These are phyloP conservation scores for Drosophila chauvacae DNA, from an alignment of 1,140 invertebrate species.

Conservation along the genomic window DNA sequence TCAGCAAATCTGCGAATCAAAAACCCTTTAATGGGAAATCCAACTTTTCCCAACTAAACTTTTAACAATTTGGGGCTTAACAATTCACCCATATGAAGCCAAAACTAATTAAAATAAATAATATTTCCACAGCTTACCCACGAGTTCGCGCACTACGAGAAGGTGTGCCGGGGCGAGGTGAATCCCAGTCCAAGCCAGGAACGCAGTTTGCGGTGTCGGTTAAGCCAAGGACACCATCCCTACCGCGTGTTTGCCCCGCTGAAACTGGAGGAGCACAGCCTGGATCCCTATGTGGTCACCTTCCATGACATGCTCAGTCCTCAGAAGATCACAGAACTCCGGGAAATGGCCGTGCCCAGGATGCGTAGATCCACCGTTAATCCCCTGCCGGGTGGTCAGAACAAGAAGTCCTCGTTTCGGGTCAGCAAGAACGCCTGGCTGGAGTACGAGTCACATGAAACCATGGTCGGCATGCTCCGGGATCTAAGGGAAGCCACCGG, in stretches of 20 bases:
- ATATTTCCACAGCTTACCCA: conserved; percentile 50
- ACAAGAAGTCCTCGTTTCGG: conserved; percentile 90
- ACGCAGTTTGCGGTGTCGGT: conserved; percentile 89
- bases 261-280: conserved; percentile 95
- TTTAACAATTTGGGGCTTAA: neutral
- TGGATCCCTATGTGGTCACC: conserved; percentile 93
- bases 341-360: conserved; percentile 92
- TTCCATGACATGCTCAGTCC: conserved; percentile 96
- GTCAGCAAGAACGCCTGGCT: conserved; percentile 99
- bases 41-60: neutral
- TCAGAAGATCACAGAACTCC: conserved; percentile 94
- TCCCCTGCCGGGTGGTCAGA: conserved; percentile 87
- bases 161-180: conserved; percentile 93
- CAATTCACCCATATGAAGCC: neutral
- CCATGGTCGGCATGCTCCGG: conserved; percentile 90
- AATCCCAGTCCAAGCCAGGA: conserved; percentile 46
- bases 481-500: conserved; percentile 92
- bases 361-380: conserved; percentile 93
- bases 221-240: conserved; percentile 89
- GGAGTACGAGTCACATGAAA: conserved; percentile 91
- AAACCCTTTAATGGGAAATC: too few species aligned
- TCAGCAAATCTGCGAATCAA: neutral
- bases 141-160: conserved; percentile 89
- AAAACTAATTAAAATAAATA: conserved; percentile 6
- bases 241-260: conserved; percentile 93